Evolutionary conservation across 2,797 vertebrate genomes (phyloP), one percentile per base, ranked within the genome.

Genomic region (Gadopsis bispinosus): DNA sequence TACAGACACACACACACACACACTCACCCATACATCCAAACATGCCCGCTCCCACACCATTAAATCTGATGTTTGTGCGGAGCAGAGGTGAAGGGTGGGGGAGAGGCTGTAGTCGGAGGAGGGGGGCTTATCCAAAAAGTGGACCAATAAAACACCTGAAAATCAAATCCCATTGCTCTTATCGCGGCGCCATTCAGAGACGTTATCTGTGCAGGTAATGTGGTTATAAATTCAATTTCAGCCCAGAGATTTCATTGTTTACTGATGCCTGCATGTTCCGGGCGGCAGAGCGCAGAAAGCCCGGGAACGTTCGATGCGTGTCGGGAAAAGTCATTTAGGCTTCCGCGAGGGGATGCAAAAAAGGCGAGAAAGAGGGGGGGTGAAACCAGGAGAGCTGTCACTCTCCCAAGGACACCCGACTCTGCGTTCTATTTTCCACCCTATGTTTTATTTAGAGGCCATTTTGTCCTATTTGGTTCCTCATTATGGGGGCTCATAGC

Each of bases 151-250:
- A 92, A 92, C 89, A 92, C 88, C 88, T 90, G 86, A 86, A 93
- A 97, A 96, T 97, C 96, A 96, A 97, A 98, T 98, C 95, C 95
- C 96, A 96, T 97, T 97, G 91, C 97, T 97, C 96, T 97, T 97
- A 98, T 97, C 97, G 89, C 94, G 91, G 95, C 95, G 96, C 97
- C 96, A 96, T 96, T 97, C 96, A 93, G 94, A 95, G 95, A 96
- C 91, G 96, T 96, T 98, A 97, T 98, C 97, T 96, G 95, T 87
- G 93, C 93, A 95, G 94, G 95, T 97, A 97, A 97, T 97, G 96
- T 95, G 96, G 96, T 98, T 98, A 97, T 97, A 96, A 98, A 98
- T 98, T 98, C 97, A 97, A 97, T 98, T 98, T 96, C 95, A 92
- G 95, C 93, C 88, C 91, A 17, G 90, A 96, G 95, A 95, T 94